phyloP scores from a whole-genome alignment of 1,140 invertebrate species.

The Temnothorax longispinosus region DNA sequence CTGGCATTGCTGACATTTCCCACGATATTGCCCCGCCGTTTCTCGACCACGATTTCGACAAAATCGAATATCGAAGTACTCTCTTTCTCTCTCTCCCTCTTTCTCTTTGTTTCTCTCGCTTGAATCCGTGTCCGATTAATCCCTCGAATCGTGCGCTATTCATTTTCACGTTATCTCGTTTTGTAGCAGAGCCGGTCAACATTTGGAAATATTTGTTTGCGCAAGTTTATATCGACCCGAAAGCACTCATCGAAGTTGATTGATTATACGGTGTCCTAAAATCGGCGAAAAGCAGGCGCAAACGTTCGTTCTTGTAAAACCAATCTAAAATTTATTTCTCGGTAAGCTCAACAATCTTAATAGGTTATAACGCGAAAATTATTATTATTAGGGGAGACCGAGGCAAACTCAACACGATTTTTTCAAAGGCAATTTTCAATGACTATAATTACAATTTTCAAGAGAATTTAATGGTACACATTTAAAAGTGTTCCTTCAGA shows the following conservation, averaged over 20 bases:
- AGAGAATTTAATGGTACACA: too few relatives aligned
- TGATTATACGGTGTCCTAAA: constrained; percentile 22
- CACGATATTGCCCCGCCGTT: constrained; percentile 47
- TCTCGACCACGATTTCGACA: constrained; percentile 28
- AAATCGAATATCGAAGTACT: constrained; percentile 35
- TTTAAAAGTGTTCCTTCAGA: too few relatives aligned
- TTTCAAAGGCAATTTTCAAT: too few relatives aligned
- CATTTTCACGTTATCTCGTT: constrained; percentile 47
- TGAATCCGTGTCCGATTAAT: constrained; percentile 36
- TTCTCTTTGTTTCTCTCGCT: background rate
- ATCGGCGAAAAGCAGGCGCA: background rate
- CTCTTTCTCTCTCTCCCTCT: background rate
- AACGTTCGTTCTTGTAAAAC: background rate
- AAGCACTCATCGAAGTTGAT: constrained; percentile 29
- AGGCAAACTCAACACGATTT: too few relatives aligned
- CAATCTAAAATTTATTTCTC: background rate
- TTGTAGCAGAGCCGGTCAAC: background rate
- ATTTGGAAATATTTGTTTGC: constrained; percentile 54
- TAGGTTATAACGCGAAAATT: background rate
- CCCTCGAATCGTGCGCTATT: constrained; percentile 46
- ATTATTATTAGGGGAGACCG: background rate
- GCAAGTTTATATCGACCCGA: constrained; percentile 29
- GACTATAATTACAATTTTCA: too few relatives aligned
- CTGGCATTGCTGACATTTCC: constrained; percentile 69
- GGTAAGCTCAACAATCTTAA: background rate